Conservation (phyloP, 2,113 vertebrate species). For the Piprites chloris region DNA sequence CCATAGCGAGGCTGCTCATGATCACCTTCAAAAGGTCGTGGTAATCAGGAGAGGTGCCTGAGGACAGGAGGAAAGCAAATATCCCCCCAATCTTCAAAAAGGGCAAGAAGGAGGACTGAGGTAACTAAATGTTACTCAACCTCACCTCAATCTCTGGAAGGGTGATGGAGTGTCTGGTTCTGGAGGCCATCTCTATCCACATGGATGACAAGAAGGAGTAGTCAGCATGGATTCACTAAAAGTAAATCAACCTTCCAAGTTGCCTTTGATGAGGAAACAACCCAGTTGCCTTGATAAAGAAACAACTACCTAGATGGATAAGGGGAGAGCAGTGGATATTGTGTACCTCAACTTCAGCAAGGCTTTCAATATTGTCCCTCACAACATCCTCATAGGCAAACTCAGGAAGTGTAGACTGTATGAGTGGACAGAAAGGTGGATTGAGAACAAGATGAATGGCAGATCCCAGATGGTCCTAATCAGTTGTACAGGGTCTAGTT, state of each 20-base stretch:
- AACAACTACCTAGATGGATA: background rate
- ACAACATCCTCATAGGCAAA: background rate
- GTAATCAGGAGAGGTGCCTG: background rate
- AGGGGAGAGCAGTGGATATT: background rate
- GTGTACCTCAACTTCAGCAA: background rate
- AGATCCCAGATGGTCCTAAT: background rate
- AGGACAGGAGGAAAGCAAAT: background rate
- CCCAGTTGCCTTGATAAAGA: background rate
- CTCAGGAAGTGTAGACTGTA: background rate
- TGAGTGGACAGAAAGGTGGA: background rate
- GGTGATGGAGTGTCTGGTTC: background rate
- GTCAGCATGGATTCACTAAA: background rate
- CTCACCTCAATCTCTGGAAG: background rate
- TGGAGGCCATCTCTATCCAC: background rate
- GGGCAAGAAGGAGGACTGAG: background rate
- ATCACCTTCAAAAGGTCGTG: background rate
- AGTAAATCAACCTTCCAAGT: background rate
- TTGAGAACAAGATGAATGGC: background rate
- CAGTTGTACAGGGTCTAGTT: background rate
- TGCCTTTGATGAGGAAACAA: background rate
- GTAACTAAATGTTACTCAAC: background rate
- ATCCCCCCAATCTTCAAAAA: background rate
- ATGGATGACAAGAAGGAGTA: background rate
- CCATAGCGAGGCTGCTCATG: fast-evolving
- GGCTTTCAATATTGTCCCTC: background rate